Evolutionary conservation across 2,113 vertebrate species (phyloP).

Genomic region (Dasyurus viverrinus): DNA sequence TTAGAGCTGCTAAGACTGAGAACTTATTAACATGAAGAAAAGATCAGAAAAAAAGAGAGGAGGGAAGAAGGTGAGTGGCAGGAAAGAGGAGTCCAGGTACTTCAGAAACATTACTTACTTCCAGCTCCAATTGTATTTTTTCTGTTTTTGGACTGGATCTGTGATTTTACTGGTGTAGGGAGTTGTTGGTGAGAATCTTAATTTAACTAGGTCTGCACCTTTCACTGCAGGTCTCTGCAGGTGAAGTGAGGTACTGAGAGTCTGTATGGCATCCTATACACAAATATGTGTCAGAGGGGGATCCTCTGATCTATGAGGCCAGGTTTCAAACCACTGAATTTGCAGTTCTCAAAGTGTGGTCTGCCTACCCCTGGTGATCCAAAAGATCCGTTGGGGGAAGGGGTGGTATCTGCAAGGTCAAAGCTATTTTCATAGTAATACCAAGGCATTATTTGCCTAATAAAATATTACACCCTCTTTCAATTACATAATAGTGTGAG

Average conservation of each 20-base stretch:
- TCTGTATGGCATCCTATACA: neutral
- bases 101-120: neutral
- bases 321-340: neutral
- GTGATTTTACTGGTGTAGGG: neutral
- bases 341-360: neutral
- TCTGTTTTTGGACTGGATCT: neutral
- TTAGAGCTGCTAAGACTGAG: neutral
- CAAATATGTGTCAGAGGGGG: neutral
- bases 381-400: neutral
- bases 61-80: neutral
- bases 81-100: neutral
- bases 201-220: neutral
- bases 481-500: neutral
- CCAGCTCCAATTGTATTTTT: neutral
- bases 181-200: neutral
- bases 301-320: neutral
- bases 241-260: neutral
- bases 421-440: neutral
- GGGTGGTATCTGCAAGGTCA: neutral
- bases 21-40: neutral
- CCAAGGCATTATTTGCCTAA: neutral
- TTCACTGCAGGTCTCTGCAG: neutral
- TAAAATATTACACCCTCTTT: neutral
- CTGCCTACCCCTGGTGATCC: neutral
- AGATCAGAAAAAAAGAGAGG: neutral